phyloP scores from a whole-genome alignment of 1,140 invertebrate genomes.

The Agrilus planipennis region DNA sequence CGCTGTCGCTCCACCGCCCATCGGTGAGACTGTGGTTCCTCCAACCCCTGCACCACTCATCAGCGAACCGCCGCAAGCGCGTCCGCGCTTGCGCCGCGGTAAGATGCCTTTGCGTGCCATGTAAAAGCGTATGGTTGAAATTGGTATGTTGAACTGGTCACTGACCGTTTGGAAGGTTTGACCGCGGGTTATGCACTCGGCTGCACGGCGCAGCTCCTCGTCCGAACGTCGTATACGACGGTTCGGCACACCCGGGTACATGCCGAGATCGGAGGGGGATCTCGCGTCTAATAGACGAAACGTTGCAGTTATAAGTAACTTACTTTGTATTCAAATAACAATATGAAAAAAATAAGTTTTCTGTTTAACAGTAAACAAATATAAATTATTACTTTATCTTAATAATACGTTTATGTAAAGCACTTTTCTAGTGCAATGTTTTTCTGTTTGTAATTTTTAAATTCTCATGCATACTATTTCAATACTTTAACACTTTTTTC shows the following conservation, averaged over 20 bases:
- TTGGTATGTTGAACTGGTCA: slow-evolving; percentile 72
- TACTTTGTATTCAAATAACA: not conserved
- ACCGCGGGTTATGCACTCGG: slow-evolving; percentile 64
- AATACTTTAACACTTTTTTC: no score
- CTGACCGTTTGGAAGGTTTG: slow-evolving; percentile 73
- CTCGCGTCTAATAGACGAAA: no score
- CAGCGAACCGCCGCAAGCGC: slow-evolving; percentile 34
- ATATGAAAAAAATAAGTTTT: no score
- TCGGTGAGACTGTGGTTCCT: slow-evolving; percentile 15
- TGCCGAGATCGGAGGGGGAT: no score
- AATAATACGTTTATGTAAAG: no score
- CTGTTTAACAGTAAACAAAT: no score
- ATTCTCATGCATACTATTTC: no score
- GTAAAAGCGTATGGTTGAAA: slow-evolving; percentile 72
- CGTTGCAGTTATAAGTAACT: no score
- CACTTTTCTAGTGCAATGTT: no score
- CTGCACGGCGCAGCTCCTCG: slow-evolving; percentile 59
- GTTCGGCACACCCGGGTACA: slow-evolving; percentile 27
- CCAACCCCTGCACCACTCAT: slow-evolving; percentile 14
- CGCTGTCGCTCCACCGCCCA: slow-evolving; percentile 23
- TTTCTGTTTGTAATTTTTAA: no score
- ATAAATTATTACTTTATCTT: no score
- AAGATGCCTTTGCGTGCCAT: slow-evolving; percentile 72
- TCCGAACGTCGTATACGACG: slow-evolving; percentile 54
- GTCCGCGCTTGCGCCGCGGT: slow-evolving; percentile 57